Conservation (phyloP, 92 coral and sea anemone genomes). For the Zoanthus solanderi region DNA sequence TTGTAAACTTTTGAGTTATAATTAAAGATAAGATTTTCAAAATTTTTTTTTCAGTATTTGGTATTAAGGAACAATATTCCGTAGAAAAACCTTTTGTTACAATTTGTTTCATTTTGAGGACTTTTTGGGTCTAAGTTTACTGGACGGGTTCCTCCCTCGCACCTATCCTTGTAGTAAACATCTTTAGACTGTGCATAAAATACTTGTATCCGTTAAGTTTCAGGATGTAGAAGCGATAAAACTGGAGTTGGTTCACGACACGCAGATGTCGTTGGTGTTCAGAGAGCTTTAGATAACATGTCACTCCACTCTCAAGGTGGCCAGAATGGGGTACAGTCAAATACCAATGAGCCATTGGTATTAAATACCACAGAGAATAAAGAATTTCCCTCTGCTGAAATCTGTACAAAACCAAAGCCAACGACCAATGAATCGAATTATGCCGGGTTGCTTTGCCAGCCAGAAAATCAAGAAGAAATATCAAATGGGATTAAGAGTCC, state of each 20-base stretch:
- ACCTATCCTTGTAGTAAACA: no score
- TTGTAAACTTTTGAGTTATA: no score
- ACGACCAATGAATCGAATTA: neutral
- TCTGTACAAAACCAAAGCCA: neutral
- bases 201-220: neutral
- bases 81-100: no score
- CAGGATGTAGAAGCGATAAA: neutral
- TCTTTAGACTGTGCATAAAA: neutral
- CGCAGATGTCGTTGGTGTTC: neutral
- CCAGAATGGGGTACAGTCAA: neutral
- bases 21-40: no score
- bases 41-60: no score
- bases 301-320: neutral
- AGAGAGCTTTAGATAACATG: neutral
- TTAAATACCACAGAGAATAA: neutral
- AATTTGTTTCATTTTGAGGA: no score
- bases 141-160: no score
- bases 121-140: no score
- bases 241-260: neutral
- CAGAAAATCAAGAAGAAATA: neutral
- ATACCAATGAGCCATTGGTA: neutral
- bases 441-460: neutral
- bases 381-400: neutral
- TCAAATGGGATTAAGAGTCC: neutral
- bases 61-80: no score